These are phyloP conservation scores for Diabrotica balteata DNA, from an alignment of 2,888 invertebrate genomes.

Conservation along the genomic window DNA sequence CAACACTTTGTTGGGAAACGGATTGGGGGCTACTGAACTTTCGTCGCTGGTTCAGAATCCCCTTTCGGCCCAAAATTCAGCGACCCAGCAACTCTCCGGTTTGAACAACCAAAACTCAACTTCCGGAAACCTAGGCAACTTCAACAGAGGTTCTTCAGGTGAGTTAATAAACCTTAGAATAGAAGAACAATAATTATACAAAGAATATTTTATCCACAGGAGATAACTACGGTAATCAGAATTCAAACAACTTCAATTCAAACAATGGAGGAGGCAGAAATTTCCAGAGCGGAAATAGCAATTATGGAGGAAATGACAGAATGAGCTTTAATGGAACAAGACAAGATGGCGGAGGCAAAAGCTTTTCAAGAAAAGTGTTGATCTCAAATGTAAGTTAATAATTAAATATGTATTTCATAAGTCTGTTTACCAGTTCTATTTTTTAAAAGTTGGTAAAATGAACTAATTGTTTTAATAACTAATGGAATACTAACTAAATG, in stretches of 20 bases:
- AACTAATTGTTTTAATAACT: no score
- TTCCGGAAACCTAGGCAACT: conserved; percentile 18
- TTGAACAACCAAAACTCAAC: conserved; percentile 21
- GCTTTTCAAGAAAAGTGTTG: conserved; percentile 34
- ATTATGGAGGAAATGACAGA: conserved; percentile 22
- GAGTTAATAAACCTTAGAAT: background rate
- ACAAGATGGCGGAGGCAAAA: conserved; percentile 18
- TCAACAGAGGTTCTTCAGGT: conserved; percentile 16
- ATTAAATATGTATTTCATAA: background rate
- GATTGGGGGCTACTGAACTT: conserved; percentile 32
- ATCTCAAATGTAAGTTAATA: conserved; percentile 32
- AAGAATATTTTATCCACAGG: no score
- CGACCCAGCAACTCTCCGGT: conserved; percentile 29
- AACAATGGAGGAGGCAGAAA: conserved; percentile 21
- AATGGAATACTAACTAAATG: no score
- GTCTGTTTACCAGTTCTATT: no score
- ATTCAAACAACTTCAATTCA: conserved; percentile 8
- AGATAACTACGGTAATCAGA: conserved; percentile 2
- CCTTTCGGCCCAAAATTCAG: conserved; percentile 20
- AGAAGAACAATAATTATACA: no score
- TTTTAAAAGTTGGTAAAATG: no score
- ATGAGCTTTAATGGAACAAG: conserved; percentile 17
- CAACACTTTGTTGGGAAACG: conserved; percentile 34
- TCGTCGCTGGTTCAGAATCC: conserved; percentile 35
- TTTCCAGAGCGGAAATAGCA: background rate